These are phyloP conservation scores for Labia minor DNA, from an alignment of 2,888 invertebrate genomes.

Conservation along the genomic window DNA sequence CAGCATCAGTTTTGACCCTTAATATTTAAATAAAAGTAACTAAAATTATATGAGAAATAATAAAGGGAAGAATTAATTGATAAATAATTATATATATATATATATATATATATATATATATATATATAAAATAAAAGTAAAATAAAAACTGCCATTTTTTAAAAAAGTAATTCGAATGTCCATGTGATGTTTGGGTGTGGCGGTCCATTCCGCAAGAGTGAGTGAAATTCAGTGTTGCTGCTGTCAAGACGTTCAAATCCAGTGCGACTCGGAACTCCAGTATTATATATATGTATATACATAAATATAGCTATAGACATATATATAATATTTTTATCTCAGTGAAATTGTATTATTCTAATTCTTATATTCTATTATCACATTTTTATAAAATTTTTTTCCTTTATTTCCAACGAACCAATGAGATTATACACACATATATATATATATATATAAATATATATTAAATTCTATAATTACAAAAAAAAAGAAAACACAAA, in stretches of 20 bases:
- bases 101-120: no score
- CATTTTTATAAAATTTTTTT: neutral
- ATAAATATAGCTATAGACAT: neutral
- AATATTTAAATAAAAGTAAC: slow-evolving; percentile 23
- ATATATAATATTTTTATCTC: neutral
- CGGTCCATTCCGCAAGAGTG: neutral
- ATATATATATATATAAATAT: no score
- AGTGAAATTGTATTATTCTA: neutral
- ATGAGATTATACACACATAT: slow-evolving; percentile 1
- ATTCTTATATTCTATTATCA: neutral
- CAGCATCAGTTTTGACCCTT: slow-evolving; percentile 16
- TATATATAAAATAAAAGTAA: neutral
- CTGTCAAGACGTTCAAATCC: slow-evolving; percentile 4
- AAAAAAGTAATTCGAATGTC: neutral
- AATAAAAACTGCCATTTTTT: slow-evolving; percentile 5
- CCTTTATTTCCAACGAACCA: slow-evolving; percentile 4
- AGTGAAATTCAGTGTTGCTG: slow-evolving; percentile 4
- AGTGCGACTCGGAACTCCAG: neutral
- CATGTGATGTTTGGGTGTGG: slow-evolving; percentile 7
- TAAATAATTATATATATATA: no score
- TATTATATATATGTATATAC: slow-evolving; percentile 2
- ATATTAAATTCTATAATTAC: neutral
- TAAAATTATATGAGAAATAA: slow-evolving; percentile 21
- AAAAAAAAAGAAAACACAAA: neutral
- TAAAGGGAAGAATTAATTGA: slow-evolving; percentile 26